Conservation (phyloP, 2,888 invertebrate species). For the Tribolium freemani region DNA sequence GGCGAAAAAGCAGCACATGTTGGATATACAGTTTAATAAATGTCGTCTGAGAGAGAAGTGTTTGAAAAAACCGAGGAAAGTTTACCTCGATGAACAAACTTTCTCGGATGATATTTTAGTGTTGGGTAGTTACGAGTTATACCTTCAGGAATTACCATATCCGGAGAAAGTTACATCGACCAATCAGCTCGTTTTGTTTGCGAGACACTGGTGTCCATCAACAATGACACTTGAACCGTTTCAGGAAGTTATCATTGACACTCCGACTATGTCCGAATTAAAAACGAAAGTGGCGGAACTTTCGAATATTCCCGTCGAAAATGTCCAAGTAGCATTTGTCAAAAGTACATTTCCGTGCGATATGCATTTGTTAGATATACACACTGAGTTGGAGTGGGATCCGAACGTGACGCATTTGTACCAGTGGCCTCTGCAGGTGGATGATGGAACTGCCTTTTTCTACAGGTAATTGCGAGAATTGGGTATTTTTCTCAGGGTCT, state of each 20-base stretch:
- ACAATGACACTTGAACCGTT: slow-evolving; percentile 70
- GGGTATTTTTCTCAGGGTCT: too few species aligned
- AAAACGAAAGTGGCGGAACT: slow-evolving; percentile 68
- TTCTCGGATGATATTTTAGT: slow-evolving; percentile 72
- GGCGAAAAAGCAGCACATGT: slow-evolving; percentile 71
- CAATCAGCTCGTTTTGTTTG: slow-evolving; percentile 72
- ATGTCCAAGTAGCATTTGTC: slow-evolving; percentile 75
- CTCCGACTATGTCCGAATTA: slow-evolving; percentile 68
- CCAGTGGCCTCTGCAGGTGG: slow-evolving; percentile 72
- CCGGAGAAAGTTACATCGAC: slow-evolving; percentile 69
- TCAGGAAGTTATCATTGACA: slow-evolving; percentile 73
- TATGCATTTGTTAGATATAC: slow-evolving; percentile 74
- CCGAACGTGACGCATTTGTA: slow-evolving; percentile 70
- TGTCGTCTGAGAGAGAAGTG: slow-evolving; percentile 79
- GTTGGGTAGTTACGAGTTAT: slow-evolving; percentile 71
- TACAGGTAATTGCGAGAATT: slow-evolving; percentile 71
- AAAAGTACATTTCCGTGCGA: slow-evolving; percentile 76
- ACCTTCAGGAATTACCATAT: slow-evolving; percentile 71
- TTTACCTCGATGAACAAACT: slow-evolving; percentile 76
- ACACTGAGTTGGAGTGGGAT: slow-evolving; percentile 76
- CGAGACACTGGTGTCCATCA: slow-evolving; percentile 73
- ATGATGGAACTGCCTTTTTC: slow-evolving; percentile 76
- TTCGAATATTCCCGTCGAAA: slow-evolving; percentile 74
- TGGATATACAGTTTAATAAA: slow-evolving; percentile 75
- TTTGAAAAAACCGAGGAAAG: slow-evolving; percentile 74